Percentiles rank a stretch among this genome's conserved stretches.
Conservation (phyloP, 2,888 invertebrate species). For the Sabatieria punctata region DNA sequence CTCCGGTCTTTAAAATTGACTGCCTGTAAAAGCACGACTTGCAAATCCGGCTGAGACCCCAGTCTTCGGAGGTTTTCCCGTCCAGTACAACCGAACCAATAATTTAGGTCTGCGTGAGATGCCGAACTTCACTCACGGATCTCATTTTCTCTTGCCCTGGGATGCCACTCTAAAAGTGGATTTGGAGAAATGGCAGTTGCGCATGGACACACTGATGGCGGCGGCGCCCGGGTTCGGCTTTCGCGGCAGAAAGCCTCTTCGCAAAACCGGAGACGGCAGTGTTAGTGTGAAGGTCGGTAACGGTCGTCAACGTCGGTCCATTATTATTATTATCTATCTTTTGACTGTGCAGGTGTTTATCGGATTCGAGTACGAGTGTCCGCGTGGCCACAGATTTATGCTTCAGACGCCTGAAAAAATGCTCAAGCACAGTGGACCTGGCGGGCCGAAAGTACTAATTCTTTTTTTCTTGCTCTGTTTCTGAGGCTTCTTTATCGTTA, state of each 20-base stretch:
- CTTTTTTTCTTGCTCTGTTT: no score
- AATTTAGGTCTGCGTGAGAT: conserved; percentile 63
- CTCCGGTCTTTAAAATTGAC: no score
- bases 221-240: no score
- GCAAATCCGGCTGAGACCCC: no score
- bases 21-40: no score
- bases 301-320: no score
- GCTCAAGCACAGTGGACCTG: conserved; percentile 51
- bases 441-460: conserved; percentile 45
- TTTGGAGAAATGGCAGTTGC: conserved; percentile 16
- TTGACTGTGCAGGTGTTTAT: conserved; percentile 74
- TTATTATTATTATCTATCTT: conserved; percentile 39
- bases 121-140: conserved; percentile 70
- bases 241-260: no score
- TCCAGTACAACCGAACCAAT: no score
- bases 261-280: no score
- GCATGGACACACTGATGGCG: conserved; percentile 12
- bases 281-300: no score
- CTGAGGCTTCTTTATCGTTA: no score
- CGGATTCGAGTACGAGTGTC: conserved; percentile 92
- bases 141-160: conserved; percentile 82
- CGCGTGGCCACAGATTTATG: conserved; percentile 88
- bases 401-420: conserved; percentile 57
- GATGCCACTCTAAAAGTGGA: conserved; percentile 53
- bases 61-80: no score